phyloP scores from a whole-genome alignment of 2,888 invertebrate species.

The Nymphalis c-album region DNA sequence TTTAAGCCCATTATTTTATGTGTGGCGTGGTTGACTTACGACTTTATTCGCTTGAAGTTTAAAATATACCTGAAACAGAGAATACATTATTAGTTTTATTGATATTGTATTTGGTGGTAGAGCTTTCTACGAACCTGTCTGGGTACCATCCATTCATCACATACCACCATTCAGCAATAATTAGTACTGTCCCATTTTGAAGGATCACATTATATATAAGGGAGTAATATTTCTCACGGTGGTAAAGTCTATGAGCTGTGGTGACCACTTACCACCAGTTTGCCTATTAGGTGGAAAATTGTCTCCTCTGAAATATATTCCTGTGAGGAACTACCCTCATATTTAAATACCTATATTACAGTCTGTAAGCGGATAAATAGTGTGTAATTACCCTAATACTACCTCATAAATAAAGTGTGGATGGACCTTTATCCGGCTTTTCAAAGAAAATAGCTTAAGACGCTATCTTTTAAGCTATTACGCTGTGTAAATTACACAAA shows the following conservation, averaged over 20 bases:
- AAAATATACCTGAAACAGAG: constrained; percentile 37
- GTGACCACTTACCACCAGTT: too few species aligned
- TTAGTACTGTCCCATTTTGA: too few species aligned
- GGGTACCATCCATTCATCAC: too few species aligned
- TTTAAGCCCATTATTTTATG: not conserved
- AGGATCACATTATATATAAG: too few species aligned
- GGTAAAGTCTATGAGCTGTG: too few species aligned
- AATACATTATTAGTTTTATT: constrained; percentile 5
- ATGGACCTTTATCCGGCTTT: constrained; percentile 27
- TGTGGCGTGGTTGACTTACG: constrained; percentile 20
- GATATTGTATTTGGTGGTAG: not conserved
- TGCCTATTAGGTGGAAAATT: too few species aligned
- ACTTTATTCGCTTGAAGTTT: constrained; percentile 24
- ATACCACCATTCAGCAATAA: too few species aligned
- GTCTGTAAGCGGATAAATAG: constrained; percentile 39
- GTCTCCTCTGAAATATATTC: not conserved
- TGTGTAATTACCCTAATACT: constrained; percentile 33
- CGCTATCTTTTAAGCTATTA: constrained; percentile 31
- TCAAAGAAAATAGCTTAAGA: constrained; percentile 29
- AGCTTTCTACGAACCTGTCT: too few species aligned
- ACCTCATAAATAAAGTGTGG: constrained; percentile 31
- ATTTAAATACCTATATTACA: constrained; percentile 28
- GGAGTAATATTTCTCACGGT: too few species aligned
- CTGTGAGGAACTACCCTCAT: not conserved
- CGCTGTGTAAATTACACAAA: constrained; percentile 31